Base-by-base conservation (phyloP, 30 jellyfish, hydroid and myxozoan genomes). In the Euphysa ruthae region DNA sequence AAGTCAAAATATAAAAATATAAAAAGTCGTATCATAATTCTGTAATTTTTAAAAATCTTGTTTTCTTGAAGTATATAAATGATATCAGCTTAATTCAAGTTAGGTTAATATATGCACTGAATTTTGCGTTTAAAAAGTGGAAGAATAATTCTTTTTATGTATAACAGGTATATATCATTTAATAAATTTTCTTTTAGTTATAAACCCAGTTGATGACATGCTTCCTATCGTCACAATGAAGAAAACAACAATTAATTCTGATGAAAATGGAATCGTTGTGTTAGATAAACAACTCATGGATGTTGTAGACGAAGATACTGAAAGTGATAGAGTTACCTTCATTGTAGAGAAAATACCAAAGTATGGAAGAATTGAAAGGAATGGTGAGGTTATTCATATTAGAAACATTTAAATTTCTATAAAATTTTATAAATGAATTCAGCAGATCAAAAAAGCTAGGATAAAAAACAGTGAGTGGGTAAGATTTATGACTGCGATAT, bases 301-400 rank as follows among this genome's bases (percentile, higher is more conserved):
- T n/a, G 93, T 93, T 3, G 69, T 93, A 29, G 98, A 90, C 55
- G 84, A 75, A 63, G 95, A 90, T 51, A 71, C 86, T 1, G 93
- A 75, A 21, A 95, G 81, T 49, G 84, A 81, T 43, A 61, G 60
- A 32, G 83, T 90, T 1, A 69, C 92, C 15, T 81, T 80, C 73
- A 6, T 74, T 52, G 74, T 90, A 20, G 82, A 62, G 12, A 21
- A 70, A 24, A 73, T 75, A 13, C 93, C 87, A 5, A 34, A 34
- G n/a, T 65, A 68, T 75, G 98, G 98, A 1, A 35, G 28, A 52
- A 55, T 90, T 4, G 82, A 74, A 35, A 76, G 65, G 31, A 82
- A 69, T 77, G 97, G 97, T 88, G 55, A n/a, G 84, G 19, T 6
- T 8, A 30, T 12, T n/a, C n/a, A n/a, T n/a, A n/a, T n/a, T n/a